A percentile compares a stretch with the other conserved stretches of the same genome.
These are phyloP conservation scores for Stichodactyla mertensii DNA, from an alignment of 64 coral and sea anemone genomes.

Conservation along the genomic window DNA sequence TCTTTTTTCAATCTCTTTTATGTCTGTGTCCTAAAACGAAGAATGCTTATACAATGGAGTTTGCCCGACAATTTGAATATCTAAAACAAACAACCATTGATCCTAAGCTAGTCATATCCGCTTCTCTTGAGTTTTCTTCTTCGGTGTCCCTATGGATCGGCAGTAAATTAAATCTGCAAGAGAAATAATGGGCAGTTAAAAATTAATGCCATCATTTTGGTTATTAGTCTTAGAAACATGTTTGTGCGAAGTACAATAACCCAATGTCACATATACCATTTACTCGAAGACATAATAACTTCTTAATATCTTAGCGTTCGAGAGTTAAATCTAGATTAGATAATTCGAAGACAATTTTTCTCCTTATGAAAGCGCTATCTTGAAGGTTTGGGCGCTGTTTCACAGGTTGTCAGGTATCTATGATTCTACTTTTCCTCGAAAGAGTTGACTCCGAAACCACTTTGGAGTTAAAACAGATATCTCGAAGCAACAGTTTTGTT, in stretches of 20 bases:
- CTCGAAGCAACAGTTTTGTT: background rate
- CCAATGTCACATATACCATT: background rate
- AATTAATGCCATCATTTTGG: background rate
- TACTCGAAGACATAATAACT: background rate
- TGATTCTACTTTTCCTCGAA: background rate
- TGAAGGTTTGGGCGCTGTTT: background rate
- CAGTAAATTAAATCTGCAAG: background rate
- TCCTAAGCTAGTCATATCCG: background rate
- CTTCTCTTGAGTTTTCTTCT: background rate
- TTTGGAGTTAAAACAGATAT: background rate
- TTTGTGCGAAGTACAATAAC: background rate
- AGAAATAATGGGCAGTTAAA: background rate
- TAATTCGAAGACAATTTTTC: background rate
- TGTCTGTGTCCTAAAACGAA: background rate
- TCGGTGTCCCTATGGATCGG: background rate
- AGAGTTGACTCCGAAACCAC: background rate
- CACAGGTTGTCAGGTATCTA: background rate
- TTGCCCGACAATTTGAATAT: conserved; percentile 3
- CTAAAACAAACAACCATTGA: background rate
- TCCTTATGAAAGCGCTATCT: background rate
- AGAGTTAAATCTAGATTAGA: background rate
- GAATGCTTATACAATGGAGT: background rate
- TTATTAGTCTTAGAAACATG: background rate
- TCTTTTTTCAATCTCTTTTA: background rate
- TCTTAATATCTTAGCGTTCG: background rate